A percentile compares a stretch with the other conserved stretches of the same genome.
Conservation (phyloP, 2,797 vertebrate species). For the Decapterus maruadsi region DNA sequence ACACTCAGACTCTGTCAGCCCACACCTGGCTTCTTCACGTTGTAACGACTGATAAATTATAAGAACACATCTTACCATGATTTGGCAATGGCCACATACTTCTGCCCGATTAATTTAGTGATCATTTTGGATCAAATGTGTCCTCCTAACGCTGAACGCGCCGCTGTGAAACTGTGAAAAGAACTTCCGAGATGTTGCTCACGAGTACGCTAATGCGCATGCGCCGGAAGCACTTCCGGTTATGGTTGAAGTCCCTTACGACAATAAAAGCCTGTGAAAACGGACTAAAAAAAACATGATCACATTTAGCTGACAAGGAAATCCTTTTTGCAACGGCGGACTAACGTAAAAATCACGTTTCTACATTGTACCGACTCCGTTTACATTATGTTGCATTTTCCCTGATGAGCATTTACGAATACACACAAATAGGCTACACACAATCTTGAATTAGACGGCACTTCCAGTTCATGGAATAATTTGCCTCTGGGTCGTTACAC, state of each 20-base stretch:
- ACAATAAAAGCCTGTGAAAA: neutral
- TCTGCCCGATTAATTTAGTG: conserved; percentile 77
- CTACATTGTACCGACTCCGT: neutral
- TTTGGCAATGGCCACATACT: conserved; percentile 78
- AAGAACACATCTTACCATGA: conserved; percentile 76
- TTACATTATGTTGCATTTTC: neutral
- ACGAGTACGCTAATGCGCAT: conserved; percentile 19
- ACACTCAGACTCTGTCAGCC: neutral
- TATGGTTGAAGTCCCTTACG: conserved; percentile 3
- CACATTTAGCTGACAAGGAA: too few relatives aligned
- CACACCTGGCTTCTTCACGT: fast-evolving
- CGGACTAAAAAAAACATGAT: neutral
- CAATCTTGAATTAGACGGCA: neutral
- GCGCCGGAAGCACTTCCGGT: conserved; percentile 24
- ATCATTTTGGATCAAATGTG: conserved; percentile 69
- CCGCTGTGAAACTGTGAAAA: neutral
- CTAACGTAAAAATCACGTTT: neutral
- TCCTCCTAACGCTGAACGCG: neutral
- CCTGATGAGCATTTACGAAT: neutral
- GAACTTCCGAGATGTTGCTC: conserved; percentile 33
- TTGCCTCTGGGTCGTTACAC: neutral
- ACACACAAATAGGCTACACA: neutral
- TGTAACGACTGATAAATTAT: neutral
- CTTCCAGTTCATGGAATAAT: neutral
- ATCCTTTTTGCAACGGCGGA: neutral